A percentile compares a stretch with the other conserved stretches of the same genome.
Evolutionary conservation across 2,113 vertebrate genomes (phyloP).

Genomic region (Gymnogyps californianus): DNA sequence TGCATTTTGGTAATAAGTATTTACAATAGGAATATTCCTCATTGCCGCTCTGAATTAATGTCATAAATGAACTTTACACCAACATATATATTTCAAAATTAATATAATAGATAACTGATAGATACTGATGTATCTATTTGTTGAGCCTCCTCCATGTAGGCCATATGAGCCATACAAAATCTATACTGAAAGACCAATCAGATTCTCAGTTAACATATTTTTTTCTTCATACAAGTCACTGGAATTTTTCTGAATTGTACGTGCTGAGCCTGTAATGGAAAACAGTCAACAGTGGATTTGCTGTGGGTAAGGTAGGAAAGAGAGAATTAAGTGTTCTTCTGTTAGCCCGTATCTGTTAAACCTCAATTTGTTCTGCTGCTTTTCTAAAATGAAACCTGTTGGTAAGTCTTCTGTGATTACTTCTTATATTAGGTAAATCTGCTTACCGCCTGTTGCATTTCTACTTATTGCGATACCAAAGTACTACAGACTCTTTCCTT

Average conservation of each 20-base stretch:
- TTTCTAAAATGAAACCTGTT: background rate
- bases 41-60: accelerated
- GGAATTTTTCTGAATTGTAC: background rate
- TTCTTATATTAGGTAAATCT: background rate
- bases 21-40: background rate
- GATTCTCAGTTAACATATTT: background rate
- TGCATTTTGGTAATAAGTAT: background rate
- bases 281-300: background rate
- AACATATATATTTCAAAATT: background rate
- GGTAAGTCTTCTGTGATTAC: background rate
- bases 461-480: background rate
- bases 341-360: background rate
- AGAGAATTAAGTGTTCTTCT: background rate
- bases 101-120: background rate
- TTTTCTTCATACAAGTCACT: background rate
- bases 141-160: accelerated
- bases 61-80: background rate
- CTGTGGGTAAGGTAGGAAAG: background rate
- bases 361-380: background rate
- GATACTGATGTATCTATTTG: background rate
- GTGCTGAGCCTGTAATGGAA: background rate
- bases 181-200: background rate
- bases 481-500: background rate
- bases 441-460: background rate
- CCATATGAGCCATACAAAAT: background rate